Percentiles rank a stretch among this genome's conserved stretches.
These are phyloP conservation scores for Spheniscus humboldti DNA, from an alignment of 2,797 vertebrate species.

Conservation along the genomic window DNA sequence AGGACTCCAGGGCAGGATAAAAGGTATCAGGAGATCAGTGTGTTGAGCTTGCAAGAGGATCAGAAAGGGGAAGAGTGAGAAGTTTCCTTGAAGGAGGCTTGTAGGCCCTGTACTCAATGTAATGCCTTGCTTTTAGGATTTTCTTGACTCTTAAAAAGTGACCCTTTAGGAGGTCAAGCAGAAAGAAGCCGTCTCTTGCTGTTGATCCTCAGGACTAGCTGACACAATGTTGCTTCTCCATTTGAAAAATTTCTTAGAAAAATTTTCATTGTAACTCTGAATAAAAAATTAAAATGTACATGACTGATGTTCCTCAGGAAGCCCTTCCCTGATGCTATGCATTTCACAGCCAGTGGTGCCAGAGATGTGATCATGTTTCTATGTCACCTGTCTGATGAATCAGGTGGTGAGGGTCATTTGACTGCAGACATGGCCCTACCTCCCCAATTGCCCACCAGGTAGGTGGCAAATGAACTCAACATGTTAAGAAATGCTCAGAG, in stretches of 20 bases:
- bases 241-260: neutral
- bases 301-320: neutral
- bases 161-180: neutral
- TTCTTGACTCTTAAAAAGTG: neutral
- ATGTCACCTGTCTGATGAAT: neutral
- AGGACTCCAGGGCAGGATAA: neutral
- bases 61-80: neutral
- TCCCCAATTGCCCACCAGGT: neutral
- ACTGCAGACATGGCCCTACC: neutral
- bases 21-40: neutral
- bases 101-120: neutral
- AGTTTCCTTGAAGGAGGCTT: neutral
- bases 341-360: neutral
- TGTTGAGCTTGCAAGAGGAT: neutral
- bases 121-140: neutral
- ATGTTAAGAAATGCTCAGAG: neutral
- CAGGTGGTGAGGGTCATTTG: neutral
- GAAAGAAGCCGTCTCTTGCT: neutral
- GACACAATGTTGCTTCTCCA: neutral
- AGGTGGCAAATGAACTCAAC: neutral
- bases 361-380: neutral
- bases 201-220: neutral
- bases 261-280: neutral
- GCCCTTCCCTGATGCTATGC: fast-evolving
- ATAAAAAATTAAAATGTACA: neutral